These are phyloP conservation scores for Tadarida brasiliensis DNA, from an alignment of 2,797 vertebrate genomes.

Conservation along the genomic window DNA sequence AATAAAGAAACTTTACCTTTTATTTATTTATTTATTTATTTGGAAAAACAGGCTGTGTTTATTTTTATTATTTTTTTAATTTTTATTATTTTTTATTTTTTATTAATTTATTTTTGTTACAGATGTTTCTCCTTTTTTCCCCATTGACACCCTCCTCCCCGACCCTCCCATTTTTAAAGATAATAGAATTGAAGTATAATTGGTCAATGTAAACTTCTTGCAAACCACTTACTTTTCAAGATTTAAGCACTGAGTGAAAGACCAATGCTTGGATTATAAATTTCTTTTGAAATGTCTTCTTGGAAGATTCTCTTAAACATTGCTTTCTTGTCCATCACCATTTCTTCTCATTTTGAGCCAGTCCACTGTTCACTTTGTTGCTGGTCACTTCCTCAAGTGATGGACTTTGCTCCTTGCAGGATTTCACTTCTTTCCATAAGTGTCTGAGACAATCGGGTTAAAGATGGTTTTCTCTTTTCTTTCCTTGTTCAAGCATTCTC, in stretches of 20 bases:
- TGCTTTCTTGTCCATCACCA: background rate
- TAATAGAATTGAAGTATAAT: background rate
- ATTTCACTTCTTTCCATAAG: background rate
- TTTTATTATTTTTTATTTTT: too few species aligned
- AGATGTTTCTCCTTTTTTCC: too few species aligned
- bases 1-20: too few species aligned
- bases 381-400: background rate
- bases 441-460: background rate
- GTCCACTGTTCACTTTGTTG: background rate
- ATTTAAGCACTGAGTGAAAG: background rate
- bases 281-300: background rate
- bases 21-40: too few species aligned
- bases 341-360: background rate
- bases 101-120: too few species aligned
- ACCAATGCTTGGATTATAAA: background rate
- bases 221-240: background rate
- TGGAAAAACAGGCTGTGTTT: too few species aligned
- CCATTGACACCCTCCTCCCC: too few species aligned
- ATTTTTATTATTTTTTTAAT: too few species aligned
- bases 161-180: constrained; percentile 7
- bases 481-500: background rate
- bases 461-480: background rate
- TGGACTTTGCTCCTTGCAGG: background rate
- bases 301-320: background rate
- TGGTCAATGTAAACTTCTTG: background rate